Percentiles rank a stretch among this genome's conserved stretches.
phyloP scores from a whole-genome alignment of 2,113 vertebrate species.

The Mugil cephalus region DNA sequence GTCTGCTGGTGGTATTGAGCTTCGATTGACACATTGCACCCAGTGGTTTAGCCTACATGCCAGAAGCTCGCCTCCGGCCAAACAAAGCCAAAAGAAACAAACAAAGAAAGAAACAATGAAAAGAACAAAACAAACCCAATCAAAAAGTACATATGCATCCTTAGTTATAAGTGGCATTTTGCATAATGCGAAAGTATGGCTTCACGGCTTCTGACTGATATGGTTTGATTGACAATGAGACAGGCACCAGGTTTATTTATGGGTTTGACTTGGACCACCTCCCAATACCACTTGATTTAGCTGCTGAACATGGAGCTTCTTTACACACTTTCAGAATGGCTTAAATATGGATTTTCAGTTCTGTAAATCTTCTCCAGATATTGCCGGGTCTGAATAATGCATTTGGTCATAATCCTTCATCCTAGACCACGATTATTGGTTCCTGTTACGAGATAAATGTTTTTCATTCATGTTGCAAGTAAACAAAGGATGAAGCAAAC shows the following conservation, averaged over 20 bases:
- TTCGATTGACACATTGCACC: too few species aligned
- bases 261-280: constrained; percentile 42
- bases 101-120: too few species aligned
- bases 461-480: background rate
- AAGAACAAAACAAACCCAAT: too few species aligned
- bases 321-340: background rate
- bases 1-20: too few species aligned
- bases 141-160: too few species aligned
- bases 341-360: constrained; percentile 24
- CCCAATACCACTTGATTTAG: constrained; percentile 32
- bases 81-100: too few species aligned
- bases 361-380: constrained; percentile 14
- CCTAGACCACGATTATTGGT: background rate
- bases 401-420: constrained; percentile 24
- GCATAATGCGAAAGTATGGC: background rate
- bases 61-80: too few species aligned
- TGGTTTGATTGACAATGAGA: constrained; percentile 30
- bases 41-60: too few species aligned
- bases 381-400: constrained; percentile 25
- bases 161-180: too few species aligned
- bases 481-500: constrained; percentile 8
- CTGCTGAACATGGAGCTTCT: background rate
- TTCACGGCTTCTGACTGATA: constrained; percentile 1
- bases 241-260: constrained; percentile 50
- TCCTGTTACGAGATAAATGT: background rate